These are phyloP conservation scores for Leptopilina syphax DNA, from an alignment of 2,888 invertebrate genomes.

Conservation along the genomic window DNA sequence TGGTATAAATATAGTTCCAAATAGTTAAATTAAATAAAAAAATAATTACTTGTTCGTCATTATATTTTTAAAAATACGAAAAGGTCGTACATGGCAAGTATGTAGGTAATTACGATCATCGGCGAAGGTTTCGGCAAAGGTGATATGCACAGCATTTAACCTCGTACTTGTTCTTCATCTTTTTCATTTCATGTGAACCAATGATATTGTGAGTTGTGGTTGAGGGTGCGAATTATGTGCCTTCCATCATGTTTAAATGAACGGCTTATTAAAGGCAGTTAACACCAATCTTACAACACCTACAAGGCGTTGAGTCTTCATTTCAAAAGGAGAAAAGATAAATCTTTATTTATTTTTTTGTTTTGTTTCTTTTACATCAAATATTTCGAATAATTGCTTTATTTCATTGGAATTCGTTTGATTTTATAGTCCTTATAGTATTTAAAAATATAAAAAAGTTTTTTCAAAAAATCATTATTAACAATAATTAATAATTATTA, in stretches of 20 bases:
- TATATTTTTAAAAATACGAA: background rate
- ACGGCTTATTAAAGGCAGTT: slow-evolving; percentile 42
- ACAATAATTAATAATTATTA: no score
- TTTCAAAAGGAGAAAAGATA: background rate
- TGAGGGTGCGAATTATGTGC: slow-evolving; percentile 39
- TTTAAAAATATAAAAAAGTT: no score
- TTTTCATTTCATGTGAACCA: slow-evolving; percentile 32
- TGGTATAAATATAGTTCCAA: no score
- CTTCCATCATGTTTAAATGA: slow-evolving; percentile 41
- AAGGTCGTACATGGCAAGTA: slow-evolving; percentile 35
- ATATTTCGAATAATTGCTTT: background rate
- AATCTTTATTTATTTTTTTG: background rate
- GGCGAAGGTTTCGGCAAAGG: slow-evolving; percentile 19
- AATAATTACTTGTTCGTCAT: no score
- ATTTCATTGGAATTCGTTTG: background rate
- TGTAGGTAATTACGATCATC: slow-evolving; percentile 34
- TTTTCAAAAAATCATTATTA: no score
- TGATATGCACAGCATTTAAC: slow-evolving; percentile 13
- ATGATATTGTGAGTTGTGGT: slow-evolving; percentile 41
- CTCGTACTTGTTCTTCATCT: slow-evolving; percentile 6
- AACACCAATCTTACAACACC: slow-evolving; percentile 6
- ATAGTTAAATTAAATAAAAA: no score
- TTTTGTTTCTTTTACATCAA: background rate
- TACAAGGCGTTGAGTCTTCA: slow-evolving; percentile 15
- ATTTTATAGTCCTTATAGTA: no score